These are phyloP conservation scores for Stratiolaelaps scimitus DNA, from an alignment of 1,140 invertebrate species.

Conservation along the genomic window DNA sequence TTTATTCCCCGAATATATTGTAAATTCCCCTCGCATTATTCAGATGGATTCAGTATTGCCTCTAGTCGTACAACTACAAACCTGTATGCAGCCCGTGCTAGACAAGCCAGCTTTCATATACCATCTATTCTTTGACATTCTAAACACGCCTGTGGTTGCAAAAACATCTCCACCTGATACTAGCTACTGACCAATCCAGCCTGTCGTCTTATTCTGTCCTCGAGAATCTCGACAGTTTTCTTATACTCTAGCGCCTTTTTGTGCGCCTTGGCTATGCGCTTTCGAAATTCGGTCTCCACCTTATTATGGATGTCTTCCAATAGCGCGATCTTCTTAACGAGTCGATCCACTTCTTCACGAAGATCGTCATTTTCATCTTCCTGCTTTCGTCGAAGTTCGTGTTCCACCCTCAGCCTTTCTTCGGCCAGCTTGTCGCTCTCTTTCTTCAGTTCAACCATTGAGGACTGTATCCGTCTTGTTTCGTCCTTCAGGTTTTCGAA, in stretches of 20 bases:
- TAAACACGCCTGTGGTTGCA: too few species aligned
- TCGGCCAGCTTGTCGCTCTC: conserved; percentile 1
- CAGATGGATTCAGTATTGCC: too few species aligned
- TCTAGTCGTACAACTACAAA: too few species aligned
- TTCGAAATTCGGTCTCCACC: not conserved
- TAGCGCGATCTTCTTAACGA: conserved; percentile 2
- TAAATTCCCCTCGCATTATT: too few species aligned
- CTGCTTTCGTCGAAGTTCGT: conserved; percentile 11
- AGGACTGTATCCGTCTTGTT: conserved; percentile 1
- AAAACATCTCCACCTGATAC: too few species aligned
- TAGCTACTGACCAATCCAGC: not conserved
- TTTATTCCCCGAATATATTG: too few species aligned
- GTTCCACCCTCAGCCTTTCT: conserved; percentile 3
- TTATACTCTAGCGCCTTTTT: not conserved
- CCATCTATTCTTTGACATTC: too few species aligned
- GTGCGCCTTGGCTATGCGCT: not conserved
- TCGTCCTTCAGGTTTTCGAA: not conserved
- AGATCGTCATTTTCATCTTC: conserved; percentile 19
- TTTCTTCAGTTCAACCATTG: conserved; percentile 14
- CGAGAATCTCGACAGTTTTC: conserved; percentile 6
- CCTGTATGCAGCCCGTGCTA: too few species aligned
- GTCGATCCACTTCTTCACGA: not conserved
- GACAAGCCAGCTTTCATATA: too few species aligned
- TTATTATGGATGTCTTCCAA: conserved; percentile 22
- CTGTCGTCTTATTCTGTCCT: conserved; percentile 1